Evolutionary conservation across 2,113 vertebrate species (phyloP).

Genomic region (Garra rufa): DNA sequence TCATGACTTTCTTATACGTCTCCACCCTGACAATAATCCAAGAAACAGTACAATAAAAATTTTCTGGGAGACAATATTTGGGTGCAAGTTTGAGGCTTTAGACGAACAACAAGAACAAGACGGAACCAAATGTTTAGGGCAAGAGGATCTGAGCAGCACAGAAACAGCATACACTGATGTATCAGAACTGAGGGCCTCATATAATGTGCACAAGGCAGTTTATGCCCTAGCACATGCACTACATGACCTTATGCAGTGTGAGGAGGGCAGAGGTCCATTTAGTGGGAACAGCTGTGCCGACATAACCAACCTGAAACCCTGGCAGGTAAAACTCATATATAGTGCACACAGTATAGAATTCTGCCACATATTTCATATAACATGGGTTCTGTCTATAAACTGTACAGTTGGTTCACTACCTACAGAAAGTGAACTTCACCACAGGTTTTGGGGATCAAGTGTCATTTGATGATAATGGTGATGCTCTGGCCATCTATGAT

Average conservation of each 20-base stretch:
- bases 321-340: conserved; percentile 66
- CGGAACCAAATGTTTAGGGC: conserved; percentile 61
- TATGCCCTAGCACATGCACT: neutral
- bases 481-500: conserved; percentile 71
- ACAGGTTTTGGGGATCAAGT: conserved; percentile 20
- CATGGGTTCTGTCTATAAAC: neutral
- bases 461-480: neutral
- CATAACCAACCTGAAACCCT: conserved; percentile 66
- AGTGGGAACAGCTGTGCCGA: conserved; percentile 64
- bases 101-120: conserved; percentile 26
- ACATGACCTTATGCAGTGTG: conserved; percentile 54
- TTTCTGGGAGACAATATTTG: conserved; percentile 73
- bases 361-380: neutral
- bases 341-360: neutral
- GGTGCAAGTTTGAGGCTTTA: conserved; percentile 65
- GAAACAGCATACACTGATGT: conserved; percentile 62
- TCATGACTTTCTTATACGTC: conserved; percentile 63
- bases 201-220: conserved; percentile 14
- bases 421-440: conserved; percentile 71
- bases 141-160: conserved; percentile 63
- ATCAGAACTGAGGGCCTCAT: conserved; percentile 56
- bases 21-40: conserved; percentile 57
- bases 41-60: conserved; percentile 61
- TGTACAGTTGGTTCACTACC: conserved; percentile 68
- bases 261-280: conserved; percentile 70